Evolutionary conservation across 2,888 invertebrate genomes (phyloP).

Genomic region (Melanotus villosus): DNA sequence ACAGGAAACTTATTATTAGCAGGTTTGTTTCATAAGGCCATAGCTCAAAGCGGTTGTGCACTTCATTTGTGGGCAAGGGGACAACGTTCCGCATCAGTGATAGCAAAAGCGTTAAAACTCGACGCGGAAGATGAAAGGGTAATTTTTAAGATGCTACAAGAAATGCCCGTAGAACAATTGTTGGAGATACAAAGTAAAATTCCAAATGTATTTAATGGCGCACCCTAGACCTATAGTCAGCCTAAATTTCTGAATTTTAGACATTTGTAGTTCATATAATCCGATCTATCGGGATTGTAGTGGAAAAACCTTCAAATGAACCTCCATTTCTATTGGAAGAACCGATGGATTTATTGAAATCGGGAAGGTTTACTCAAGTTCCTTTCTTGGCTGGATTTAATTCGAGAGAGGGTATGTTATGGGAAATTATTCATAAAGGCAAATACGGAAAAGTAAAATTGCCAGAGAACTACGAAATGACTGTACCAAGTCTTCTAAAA

Average conservation of each 20-base stretch:
- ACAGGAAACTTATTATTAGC: neutral
- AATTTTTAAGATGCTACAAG: slow-evolving; percentile 63
- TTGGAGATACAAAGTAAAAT: slow-evolving; percentile 43
- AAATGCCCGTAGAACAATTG: slow-evolving; percentile 39
- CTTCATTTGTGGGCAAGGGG: slow-evolving; percentile 58
- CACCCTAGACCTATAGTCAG: no score
- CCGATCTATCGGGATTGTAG: slow-evolving; percentile 46
- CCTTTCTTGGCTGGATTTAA: slow-evolving; percentile 58
- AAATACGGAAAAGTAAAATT: neutral
- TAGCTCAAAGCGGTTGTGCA: slow-evolving; percentile 61
- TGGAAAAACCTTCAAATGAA: slow-evolving; percentile 51
- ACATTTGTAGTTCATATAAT: slow-evolving; percentile 21
- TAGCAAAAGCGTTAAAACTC: slow-evolving; percentile 47
- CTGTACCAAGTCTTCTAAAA: no score
- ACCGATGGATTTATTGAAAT: slow-evolving; percentile 52
- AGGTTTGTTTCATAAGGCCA: slow-evolving; percentile 53
- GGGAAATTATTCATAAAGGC: slow-evolving; percentile 48
- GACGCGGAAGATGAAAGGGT: slow-evolving; percentile 57
- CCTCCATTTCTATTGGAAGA: slow-evolving; percentile 52
- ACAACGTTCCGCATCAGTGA: slow-evolving; percentile 59
- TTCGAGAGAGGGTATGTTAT: slow-evolving; percentile 52
- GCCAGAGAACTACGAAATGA: no score
- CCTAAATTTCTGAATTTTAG: no score
- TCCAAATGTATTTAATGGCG: slow-evolving; percentile 47
- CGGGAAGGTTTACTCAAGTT: slow-evolving; percentile 54